A percentile compares a stretch with the other conserved stretches of the same genome.
These are phyloP conservation scores for Gopherus evgoodei DNA, from an alignment of 2,113 vertebrate species.

Conservation along the genomic window DNA sequence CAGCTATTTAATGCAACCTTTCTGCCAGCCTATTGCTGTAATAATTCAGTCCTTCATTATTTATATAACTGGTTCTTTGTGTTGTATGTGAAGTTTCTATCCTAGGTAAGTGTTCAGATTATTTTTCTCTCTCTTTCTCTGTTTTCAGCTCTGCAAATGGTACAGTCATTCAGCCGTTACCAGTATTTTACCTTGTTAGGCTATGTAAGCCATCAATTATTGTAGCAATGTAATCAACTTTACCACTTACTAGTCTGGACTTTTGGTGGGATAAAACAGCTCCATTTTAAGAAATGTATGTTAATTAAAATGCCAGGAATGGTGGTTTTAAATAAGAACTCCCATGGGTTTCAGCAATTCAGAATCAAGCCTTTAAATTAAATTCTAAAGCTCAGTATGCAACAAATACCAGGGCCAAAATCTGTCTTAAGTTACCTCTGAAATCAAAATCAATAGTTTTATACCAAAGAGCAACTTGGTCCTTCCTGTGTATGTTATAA, in stretches of 20 bases:
- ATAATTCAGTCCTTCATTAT: constrained; percentile 46
- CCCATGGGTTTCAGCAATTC: not conserved
- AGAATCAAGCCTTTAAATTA: not conserved
- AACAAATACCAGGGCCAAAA: not conserved
- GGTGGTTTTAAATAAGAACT: not conserved
- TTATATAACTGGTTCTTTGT: constrained; percentile 28
- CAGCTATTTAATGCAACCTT: constrained; percentile 78
- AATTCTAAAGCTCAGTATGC: not conserved
- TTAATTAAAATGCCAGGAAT: not conserved
- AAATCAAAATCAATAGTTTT: not conserved
- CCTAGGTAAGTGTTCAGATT: constrained; percentile 71
- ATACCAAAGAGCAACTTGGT: not conserved
- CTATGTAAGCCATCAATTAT: not conserved
- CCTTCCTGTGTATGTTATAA: not conserved
- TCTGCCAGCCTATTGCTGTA: constrained; percentile 60
- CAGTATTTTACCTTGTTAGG: not conserved
- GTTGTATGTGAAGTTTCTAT: constrained; percentile 6
- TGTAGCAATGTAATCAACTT: not conserved
- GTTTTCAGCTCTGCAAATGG: not conserved
- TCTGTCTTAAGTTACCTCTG: not conserved
- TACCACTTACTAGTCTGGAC: not conserved
- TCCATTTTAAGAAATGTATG: not conserved
- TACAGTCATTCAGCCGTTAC: not conserved
- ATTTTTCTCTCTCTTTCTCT: not conserved
- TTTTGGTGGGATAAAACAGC: not conserved